Conservation (phyloP, 2,888 invertebrate genomes). For the Aporophyla lueneburgensis region DNA sequence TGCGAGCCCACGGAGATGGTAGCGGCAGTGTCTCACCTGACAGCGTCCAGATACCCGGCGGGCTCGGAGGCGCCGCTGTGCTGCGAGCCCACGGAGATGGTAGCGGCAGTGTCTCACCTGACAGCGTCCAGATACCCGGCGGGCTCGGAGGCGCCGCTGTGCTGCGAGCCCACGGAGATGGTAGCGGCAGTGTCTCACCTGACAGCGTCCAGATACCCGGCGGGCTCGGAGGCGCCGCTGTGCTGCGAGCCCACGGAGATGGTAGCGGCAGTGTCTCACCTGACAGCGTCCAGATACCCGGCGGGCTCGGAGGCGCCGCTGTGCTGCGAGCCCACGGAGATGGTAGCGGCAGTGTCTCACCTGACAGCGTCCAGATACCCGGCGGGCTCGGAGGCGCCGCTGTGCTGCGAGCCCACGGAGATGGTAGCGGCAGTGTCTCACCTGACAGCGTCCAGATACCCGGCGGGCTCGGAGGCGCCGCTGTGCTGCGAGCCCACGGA, state of each 20-base stretch:
- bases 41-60: constrained; percentile 87
- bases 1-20: constrained; percentile 88
- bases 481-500: constrained; percentile 89
- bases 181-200: constrained; percentile 56
- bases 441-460: constrained; percentile 86
- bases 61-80: constrained; percentile 88
- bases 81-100: constrained; percentile 82
- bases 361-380: constrained; percentile 87
- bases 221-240: constrained; percentile 87
- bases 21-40: constrained; percentile 67
- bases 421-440: not conserved
- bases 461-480: constrained; percentile 87
- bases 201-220: constrained; percentile 87
- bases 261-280: constrained; percentile 45
- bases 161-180: constrained; percentile 84
- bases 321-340: constrained; percentile 87
- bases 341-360: not conserved
- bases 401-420: constrained; percentile 88
- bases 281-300: constrained; percentile 86
- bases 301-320: constrained; percentile 88
- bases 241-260: constrained; percentile 86
- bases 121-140: constrained; percentile 88
- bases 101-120: constrained; percentile 59
- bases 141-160: constrained; percentile 87
- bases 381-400: constrained; percentile 87